phyloP scores from a whole-genome alignment of 2,113 vertebrate genomes.

The Buteo buteo region DNA sequence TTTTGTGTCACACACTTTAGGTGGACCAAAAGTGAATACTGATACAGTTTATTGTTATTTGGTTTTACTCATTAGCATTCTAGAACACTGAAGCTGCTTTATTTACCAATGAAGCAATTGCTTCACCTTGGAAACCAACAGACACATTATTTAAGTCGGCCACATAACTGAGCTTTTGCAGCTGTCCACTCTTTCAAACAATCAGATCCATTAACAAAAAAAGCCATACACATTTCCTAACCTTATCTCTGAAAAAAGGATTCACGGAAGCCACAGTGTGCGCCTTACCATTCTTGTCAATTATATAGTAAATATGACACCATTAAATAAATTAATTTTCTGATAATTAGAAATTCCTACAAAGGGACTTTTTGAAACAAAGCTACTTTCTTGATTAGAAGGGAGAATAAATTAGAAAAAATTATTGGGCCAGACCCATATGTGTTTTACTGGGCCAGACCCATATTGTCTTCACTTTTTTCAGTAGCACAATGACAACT shows the following conservation, averaged over 20 bases:
- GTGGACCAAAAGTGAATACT: background rate
- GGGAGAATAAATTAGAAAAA: background rate
- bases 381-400: background rate
- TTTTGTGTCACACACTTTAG: background rate
- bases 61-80: background rate
- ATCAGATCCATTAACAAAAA: background rate
- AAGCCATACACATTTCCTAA: background rate
- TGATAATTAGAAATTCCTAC: constrained; percentile 17
- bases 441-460: background rate
- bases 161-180: constrained; percentile 26
- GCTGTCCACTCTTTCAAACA: background rate
- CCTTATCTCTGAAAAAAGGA: background rate
- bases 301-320: background rate
- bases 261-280: background rate
- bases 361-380: background rate
- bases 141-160: constrained; percentile 31
- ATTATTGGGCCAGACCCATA: background rate
- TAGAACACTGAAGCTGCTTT: constrained; percentile 31
- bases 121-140: constrained; percentile 50
- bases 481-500: background rate
- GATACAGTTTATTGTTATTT: background rate
- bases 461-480: background rate
- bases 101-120: constrained; percentile 41
- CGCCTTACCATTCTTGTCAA: background rate
- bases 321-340: constrained; percentile 31